phyloP scores from a whole-genome alignment of 2,888 invertebrate genomes.

The Apamea epomidion region DNA sequence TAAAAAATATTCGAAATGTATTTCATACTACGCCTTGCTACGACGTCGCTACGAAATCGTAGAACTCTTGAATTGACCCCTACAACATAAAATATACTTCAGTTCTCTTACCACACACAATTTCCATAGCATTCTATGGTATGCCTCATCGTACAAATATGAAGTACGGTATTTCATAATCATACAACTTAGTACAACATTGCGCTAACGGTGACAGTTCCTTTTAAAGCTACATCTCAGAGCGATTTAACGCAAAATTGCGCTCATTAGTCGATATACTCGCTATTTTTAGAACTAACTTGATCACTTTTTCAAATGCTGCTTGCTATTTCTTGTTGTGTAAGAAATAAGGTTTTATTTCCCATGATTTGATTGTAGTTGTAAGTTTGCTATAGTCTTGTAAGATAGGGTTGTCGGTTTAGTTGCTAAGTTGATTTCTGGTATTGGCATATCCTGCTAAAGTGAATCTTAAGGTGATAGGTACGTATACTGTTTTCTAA shows the following conservation, averaged over 20 bases:
- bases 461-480: not conserved
- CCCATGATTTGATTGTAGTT: constrained; percentile 23
- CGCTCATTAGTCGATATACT: constrained; percentile 71
- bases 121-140: not conserved
- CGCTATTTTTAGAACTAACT: constrained; percentile 72
- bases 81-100: not conserved
- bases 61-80: not conserved
- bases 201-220: constrained; percentile 48
- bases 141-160: constrained; percentile 39
- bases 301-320: constrained; percentile 35
- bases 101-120: not conserved
- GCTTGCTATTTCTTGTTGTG: constrained; percentile 19
- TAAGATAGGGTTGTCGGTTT: constrained; percentile 51
- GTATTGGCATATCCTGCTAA: not conserved
- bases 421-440: constrained; percentile 10
- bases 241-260: constrained; percentile 72
- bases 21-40: not conserved
- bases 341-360: constrained; percentile 45
- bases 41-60: not conserved
- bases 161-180: constrained; percentile 50
- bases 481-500: not conserved
- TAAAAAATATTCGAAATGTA: not conserved
- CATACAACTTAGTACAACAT: constrained; percentile 32
- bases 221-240: constrained; percentile 61
- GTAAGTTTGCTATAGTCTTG: constrained; percentile 22